phyloP scores from a whole-genome alignment of 2,797 vertebrate species.

The Xiphophorus birchmanni region DNA sequence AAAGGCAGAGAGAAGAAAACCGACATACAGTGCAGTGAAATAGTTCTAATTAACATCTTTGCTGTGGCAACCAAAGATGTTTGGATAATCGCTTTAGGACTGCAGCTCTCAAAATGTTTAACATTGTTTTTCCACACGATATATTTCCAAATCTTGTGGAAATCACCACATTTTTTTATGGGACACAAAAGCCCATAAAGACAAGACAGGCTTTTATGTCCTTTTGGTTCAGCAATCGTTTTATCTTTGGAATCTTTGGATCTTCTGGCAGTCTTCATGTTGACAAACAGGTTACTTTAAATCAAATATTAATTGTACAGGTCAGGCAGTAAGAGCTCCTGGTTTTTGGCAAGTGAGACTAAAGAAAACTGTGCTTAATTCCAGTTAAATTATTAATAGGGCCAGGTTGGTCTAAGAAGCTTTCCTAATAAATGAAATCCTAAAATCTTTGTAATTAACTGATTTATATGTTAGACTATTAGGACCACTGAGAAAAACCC shows the following conservation, averaged over 20 bases:
- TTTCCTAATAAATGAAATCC: background rate
- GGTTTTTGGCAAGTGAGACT: background rate
- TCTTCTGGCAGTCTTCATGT: background rate
- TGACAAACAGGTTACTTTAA: background rate
- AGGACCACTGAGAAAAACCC: no score
- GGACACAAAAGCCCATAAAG: no score
- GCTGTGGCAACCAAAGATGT: no score
- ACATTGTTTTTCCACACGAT: no score
- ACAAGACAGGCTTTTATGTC: no score
- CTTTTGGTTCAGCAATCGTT: no score
- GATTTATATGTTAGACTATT: no score
- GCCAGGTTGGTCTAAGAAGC: background rate
- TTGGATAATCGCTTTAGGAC: background rate
- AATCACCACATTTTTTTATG: no score
- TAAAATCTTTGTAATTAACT: no score
- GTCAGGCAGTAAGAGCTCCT: background rate
- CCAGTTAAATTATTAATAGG: background rate
- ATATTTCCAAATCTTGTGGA: no score
- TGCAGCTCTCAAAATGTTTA: background rate
- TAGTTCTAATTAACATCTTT: background rate
- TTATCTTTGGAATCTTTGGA: background rate
- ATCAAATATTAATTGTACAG: background rate
- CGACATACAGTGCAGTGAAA: background rate
- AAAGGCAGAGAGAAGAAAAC: slow-evolving; percentile 15
- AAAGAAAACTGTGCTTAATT: background rate